Evolutionary conservation across 2,113 vertebrate genomes (phyloP).

Genomic region (Brachyistius frenatus): DNA sequence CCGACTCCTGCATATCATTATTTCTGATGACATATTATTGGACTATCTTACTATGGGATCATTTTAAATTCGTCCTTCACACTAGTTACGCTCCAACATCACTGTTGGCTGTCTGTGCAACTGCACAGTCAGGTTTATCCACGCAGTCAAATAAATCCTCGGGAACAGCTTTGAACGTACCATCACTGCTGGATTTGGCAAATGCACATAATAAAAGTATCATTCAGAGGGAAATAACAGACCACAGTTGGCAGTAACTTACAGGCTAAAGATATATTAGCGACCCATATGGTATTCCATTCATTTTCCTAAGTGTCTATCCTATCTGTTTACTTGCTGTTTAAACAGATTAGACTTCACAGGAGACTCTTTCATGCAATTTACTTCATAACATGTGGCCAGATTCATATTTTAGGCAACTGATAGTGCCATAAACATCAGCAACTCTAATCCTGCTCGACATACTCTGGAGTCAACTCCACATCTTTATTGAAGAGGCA

Average conservation of each 20-base stretch:
- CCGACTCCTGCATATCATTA: constrained; percentile 43
- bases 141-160: constrained; percentile 67
- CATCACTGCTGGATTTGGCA: constrained; percentile 59
- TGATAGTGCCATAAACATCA: background rate
- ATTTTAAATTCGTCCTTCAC: constrained; percentile 54
- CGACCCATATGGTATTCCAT: constrained; percentile 29
- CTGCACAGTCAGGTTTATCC: constrained; percentile 62
- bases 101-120: constrained; percentile 56
- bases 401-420: background rate
- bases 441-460: constrained; percentile 10
- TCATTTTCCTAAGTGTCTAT: constrained; percentile 24
- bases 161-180: constrained; percentile 59
- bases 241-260: constrained; percentile 45
- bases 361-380: background rate
- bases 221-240: constrained; percentile 48
- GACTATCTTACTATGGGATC: constrained; percentile 49
- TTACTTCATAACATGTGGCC: background rate
- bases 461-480: background rate
- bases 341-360: background rate
- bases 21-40: constrained; percentile 37
- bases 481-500: background rate
- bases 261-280: constrained; percentile 43
- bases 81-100: constrained; percentile 56
- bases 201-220: constrained; percentile 49
- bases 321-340: constrained; percentile 1